These are phyloP conservation scores for Rhinichthys osculus DNA, from an alignment of 2,797 vertebrate species.

Conservation along the genomic window DNA sequence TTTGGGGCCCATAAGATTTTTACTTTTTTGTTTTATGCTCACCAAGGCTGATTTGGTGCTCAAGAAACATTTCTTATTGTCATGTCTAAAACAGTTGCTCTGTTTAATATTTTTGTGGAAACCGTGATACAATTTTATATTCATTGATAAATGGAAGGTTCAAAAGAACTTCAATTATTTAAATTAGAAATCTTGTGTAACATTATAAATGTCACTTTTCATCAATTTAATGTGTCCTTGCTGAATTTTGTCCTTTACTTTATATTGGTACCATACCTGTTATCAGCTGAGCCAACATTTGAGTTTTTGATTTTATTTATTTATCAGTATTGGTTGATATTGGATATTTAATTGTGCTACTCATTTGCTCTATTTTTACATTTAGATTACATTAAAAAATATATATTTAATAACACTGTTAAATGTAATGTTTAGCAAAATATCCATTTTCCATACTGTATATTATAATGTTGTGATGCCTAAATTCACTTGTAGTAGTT, in stretches of 20 bases:
- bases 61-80: not conserved
- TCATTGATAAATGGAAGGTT: not conserved
- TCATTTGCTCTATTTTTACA: constrained; percentile 10
- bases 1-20: not conserved
- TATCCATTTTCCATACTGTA: not conserved
- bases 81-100: not conserved
- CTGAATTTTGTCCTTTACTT: too few species aligned
- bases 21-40: not conserved
- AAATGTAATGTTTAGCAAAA: not conserved
- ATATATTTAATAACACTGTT: too few species aligned
- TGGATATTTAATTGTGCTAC: not conserved
- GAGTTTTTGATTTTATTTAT: not conserved
- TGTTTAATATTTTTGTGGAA: not conserved
- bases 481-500: not conserved
- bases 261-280: not conserved
- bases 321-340: not conserved
- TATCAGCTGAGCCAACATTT: not conserved
- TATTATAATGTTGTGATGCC: not conserved
- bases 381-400: not conserved
- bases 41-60: not conserved
- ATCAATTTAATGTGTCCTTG: too few species aligned
- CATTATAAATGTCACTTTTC: not conserved
- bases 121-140: not conserved
- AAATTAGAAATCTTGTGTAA: not conserved
- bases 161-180: not conserved